phyloP scores from a whole-genome alignment of 2,888 invertebrate species.

The Ichneumoninae sp. region DNA sequence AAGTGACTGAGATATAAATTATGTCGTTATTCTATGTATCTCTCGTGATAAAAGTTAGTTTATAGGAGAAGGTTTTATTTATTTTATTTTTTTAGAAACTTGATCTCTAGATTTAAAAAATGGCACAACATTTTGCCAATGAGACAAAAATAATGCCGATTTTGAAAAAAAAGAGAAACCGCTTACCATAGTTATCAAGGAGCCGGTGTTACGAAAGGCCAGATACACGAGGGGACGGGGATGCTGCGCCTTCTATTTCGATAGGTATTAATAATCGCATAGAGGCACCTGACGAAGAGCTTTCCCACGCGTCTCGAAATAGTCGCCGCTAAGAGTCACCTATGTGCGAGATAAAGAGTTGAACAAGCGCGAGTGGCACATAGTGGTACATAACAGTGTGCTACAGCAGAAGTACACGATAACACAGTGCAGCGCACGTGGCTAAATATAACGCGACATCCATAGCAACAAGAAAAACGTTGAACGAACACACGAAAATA shows the following conservation, averaged over 20 bases:
- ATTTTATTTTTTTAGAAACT: too few species aligned
- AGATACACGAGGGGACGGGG: conserved; percentile 15
- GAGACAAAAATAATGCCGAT: not conserved
- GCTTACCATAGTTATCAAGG: not conserved
- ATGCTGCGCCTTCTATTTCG: not conserved
- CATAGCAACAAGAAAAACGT: conserved; percentile 71
- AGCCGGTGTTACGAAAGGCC: conserved; percentile 22
- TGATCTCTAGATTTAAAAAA: not conserved
- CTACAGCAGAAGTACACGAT: conserved; percentile 24
- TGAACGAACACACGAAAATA: conserved; percentile 78
- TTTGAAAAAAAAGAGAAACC: not conserved
- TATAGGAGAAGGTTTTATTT: not conserved
- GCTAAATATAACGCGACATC: conserved; percentile 77
- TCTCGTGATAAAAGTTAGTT: not conserved
- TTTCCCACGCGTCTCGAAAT: conserved; percentile 81
- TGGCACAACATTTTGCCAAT: not conserved
- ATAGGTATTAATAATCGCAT: conserved; percentile 80
- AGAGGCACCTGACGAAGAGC: conserved; percentile 79
- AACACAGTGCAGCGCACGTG: conserved; percentile 15
- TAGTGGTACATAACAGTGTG: conserved; percentile 37
- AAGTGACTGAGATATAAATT: not conserved
- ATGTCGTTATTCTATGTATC: not conserved
- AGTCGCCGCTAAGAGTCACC: conserved; percentile 70
- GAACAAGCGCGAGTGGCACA: conserved; percentile 57
- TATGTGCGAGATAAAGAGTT: conserved; percentile 65